phyloP scores from a whole-genome alignment of 1,140 invertebrate genomes.

The Hydropsyche tenuis region DNA sequence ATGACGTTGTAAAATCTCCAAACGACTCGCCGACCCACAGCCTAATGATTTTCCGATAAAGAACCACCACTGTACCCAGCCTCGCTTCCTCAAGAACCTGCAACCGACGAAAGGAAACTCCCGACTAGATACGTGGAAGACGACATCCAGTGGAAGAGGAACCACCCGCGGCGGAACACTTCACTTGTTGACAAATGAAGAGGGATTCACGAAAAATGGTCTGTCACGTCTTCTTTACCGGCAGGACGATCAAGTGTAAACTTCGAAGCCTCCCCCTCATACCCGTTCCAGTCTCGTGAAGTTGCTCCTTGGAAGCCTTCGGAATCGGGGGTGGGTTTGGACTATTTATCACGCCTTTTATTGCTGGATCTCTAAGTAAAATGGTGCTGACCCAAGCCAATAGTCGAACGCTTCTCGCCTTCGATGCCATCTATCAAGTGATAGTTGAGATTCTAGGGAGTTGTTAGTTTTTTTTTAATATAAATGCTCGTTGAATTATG shows the following conservation, averaged over 20 bases:
- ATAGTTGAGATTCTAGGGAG: too few species aligned
- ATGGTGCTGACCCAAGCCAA: constrained; percentile 16
- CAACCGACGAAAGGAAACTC: background rate
- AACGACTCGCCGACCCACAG: too few species aligned
- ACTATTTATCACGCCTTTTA: constrained; percentile 38
- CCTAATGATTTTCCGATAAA: constrained; percentile 23
- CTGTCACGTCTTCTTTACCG: constrained; percentile 44
- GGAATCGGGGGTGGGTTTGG: too few species aligned
- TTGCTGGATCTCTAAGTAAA: constrained; percentile 14
- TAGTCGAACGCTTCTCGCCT: constrained; percentile 4
- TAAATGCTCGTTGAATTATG: too few species aligned
- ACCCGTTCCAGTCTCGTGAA: background rate
- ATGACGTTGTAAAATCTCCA: too few species aligned
- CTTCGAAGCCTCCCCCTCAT: constrained; percentile 4
- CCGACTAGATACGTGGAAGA: background rate
- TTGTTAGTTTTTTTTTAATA: too few species aligned
- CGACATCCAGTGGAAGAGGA: background rate
- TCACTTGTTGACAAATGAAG: constrained; percentile 49
- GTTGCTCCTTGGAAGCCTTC: too few species aligned
- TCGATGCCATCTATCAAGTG: too few species aligned
- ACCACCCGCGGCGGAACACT: constrained; percentile 20
- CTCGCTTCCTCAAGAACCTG: background rate
- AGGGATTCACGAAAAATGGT: constrained; percentile 46
- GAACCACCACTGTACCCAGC: too few species aligned
- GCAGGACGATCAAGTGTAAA: constrained; percentile 48